Base-by-base conservation (phyloP, 2,888 invertebrate species). In the Malthinus seriepunctatus region DNA sequence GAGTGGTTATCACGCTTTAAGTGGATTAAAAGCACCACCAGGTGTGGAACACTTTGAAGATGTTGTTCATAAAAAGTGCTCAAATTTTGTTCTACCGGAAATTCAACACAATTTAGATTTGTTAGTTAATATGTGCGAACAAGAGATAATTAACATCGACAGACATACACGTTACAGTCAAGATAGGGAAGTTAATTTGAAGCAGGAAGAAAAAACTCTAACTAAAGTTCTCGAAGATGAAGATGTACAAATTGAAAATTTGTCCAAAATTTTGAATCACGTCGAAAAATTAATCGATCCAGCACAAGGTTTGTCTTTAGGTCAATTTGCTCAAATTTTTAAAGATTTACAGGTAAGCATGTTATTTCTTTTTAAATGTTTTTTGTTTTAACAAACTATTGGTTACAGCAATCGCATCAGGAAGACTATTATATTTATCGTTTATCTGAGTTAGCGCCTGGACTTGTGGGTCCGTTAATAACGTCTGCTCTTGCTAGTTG, bases 61-160 rank as follows among this genome's bases (percentile, higher is more conserved):
- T 69, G 85, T 86, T 60, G 80, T 84, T 12, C 83, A 85, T 51
- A 83, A 85, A 66, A 84, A 84, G 60, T 84, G 84, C 64, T 81
- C 84, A 1, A 85, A 90, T 73, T 92, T 93, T 75, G 82, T 87
- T 3, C 79, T 97, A 63, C 97, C 97, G 0, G 97, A 97, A 77
- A 84, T 99, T 2, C 85, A 88, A 63, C 95, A 97, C 75, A 99
- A 99, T 81, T 81, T 99, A 37, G 89, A 94, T 74, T 80, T 97
- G 9, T 82, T 98, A 65, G 90, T 97, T 0, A 93, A 95, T 64
- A 88, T 94, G 81, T 93, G 95, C 60, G 98, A 98, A 79, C 95
- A 97, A 81, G 92, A 96, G 65, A 97, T 99, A 51, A 90, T 98
- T 53, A 85, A 88, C 67, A 90, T 91, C 69, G 93, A 95, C 58